Base-by-base conservation (phyloP, 2,113 vertebrate genomes). In the Rhinopomastus cyanomelas region DNA sequence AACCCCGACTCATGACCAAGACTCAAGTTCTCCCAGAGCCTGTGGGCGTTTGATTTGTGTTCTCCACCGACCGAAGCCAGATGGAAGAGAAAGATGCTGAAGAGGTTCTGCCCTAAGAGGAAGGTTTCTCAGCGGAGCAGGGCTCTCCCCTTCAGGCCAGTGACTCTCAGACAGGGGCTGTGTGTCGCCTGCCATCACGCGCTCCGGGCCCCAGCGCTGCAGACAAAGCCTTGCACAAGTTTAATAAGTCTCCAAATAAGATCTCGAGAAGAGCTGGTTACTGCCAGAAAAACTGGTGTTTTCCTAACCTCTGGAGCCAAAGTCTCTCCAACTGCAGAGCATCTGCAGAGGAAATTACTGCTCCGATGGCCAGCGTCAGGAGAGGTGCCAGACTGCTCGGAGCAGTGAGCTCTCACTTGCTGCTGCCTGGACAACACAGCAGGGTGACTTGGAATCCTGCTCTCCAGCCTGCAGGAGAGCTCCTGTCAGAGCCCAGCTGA, bases 241-340 rank as follows among this genome's bases (percentile, higher is more conserved):
- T 90, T 60, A 92, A 42, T 65, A 56, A 39, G 52, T 36, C 74
- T 89, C 84, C 67, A 92, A 90, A 80, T 66, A 85, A 81, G 79
- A 69, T 39, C 85, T 95, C 78, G 79, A 29, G 87, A 92, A 42
- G 76, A 74, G 36, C 74, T 92, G 67, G 88, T 95, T 92, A 88
- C 81, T 94, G 93, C 83, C 90, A 95, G 62, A 76, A n/a, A n/a
- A n/a, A n/a, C 59, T 16, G 4, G 86, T 95, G 76, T 95, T 95
- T 94, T 93, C 85, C 85, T 96, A 95, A 95, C 87, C 93, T 93
- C 87, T 93, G 83, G 84, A 83, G 94, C 82, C 93, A 94, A 95
- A 91, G 15, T 87, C 5, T 73, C 55, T 87, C 78, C 61, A 90
- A 73, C 71, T 94, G 57, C 57, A 75, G 37, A 88, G 83, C 93